Conservation (phyloP, 2,113 vertebrate genomes). For the Lanius collurio region DNA sequence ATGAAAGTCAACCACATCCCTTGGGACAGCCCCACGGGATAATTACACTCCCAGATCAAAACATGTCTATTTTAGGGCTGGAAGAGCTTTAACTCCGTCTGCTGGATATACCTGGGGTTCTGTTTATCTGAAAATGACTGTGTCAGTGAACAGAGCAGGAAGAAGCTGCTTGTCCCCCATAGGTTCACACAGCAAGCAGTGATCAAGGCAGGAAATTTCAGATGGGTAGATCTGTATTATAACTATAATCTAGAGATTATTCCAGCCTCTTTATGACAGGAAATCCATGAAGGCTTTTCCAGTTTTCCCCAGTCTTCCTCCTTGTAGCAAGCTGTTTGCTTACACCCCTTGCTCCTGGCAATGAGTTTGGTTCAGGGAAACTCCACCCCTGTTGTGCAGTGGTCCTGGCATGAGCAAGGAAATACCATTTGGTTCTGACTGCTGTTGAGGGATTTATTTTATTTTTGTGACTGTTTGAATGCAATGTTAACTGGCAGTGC, state of each 20-base stretch:
- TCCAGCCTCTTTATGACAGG: background rate
- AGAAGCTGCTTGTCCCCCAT: rapidly evolving
- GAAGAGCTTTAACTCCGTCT: background rate
- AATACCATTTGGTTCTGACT: background rate
- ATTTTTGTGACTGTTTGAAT: background rate
- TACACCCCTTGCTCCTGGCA: background rate
- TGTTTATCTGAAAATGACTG: background rate
- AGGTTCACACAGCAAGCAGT: background rate
- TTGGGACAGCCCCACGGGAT: background rate
- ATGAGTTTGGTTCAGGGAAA: background rate
- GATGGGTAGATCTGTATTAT: background rate
- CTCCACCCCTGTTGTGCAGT: background rate
- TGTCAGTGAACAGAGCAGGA: background rate
- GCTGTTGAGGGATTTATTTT: background rate
- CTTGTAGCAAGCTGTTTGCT: background rate
- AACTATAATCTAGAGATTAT: background rate
- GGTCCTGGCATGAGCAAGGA: background rate
- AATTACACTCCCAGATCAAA: background rate
- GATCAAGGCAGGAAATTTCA: background rate
- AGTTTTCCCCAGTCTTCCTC: background rate
- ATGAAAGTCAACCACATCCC: background rate
- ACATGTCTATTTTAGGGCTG: background rate
- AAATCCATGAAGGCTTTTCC: background rate
- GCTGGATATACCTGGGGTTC: background rate
- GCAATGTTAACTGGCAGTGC: background rate